Base-by-base conservation (phyloP, 2,113 vertebrate genomes). In the Suricata suricatta region DNA sequence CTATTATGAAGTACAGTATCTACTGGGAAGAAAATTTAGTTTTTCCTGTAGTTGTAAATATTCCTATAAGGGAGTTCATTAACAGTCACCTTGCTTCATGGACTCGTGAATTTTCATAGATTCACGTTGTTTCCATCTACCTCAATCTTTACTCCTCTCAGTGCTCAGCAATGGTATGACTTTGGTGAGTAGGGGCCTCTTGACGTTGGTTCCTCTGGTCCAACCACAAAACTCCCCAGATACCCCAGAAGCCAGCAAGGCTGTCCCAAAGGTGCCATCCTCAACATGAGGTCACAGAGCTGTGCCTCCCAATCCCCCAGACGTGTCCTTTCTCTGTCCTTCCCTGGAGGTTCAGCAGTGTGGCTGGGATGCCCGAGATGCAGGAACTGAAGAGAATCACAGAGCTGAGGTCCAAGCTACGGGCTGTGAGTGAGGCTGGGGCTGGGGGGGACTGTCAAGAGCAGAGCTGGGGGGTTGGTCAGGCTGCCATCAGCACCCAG, bases 391-490 rank as follows among this genome's bases (percentile, higher is more conserved):
- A 98, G 80, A 98, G 94, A 0, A 74, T 96, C n/a, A 23, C 90
- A 1, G 93, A 98, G 66, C 96, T 98, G 96, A 98, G 96, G 98
- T 93, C 98, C 11, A 99, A 97, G 96, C 99, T 99, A 74, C 98
- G 98, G 85, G 95, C 98, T 98, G 99, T 99, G 98, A 99, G 99
- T 69, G 74, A 44, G 31, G 31, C 2, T 3, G 60, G 68, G 23
- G 23, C 1, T 25, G 12, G 14, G 41, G 41, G 0, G 0, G 15
- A 69, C 74, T 8, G 23, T 19, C 29, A 17, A 72, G 44, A 16
- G 19, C 31, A 33, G 29, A 52, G 86, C 17, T 7, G 50, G 52
- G 27, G 35, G 33, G n/a, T n/a, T n/a, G 3, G 17, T 0, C 23
- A 8, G 63, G 66, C 86, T 60, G 35, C 69, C 3, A 0, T 23